These are phyloP conservation scores for Drosophila guanche DNA, from an alignment of 1,140 invertebrate species.

Conservation along the genomic window DNA sequence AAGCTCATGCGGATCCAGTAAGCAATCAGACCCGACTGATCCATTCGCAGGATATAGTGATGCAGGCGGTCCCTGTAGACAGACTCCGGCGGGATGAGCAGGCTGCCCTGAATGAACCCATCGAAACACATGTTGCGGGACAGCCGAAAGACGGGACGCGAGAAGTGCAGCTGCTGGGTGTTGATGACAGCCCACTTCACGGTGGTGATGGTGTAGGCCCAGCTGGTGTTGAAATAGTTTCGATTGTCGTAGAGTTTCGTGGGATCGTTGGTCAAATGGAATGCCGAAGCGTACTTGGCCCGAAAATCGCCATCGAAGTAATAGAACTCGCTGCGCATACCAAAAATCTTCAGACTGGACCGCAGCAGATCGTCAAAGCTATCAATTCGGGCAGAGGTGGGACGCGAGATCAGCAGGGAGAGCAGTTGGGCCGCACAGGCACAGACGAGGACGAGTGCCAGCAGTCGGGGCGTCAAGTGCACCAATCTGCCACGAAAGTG, in stretches of 20 bases:
- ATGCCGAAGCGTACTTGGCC: constrained; percentile 53
- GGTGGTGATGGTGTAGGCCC: constrained; percentile 54
- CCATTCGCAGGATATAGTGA: constrained; percentile 9
- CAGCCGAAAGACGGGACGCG: constrained; percentile 41
- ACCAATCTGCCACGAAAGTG: neutral
- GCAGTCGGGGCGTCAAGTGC: constrained; percentile 4
- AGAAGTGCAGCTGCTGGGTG: constrained; percentile 49
- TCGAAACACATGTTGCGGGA: constrained; percentile 39
- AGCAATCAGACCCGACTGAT: constrained; percentile 32
- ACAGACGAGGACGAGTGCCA: constrained; percentile 18
- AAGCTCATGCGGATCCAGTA: constrained; percentile 46
- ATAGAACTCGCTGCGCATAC: constrained; percentile 46
- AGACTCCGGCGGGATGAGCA: constrained; percentile 48
- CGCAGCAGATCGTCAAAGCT: constrained; percentile 50
- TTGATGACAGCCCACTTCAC: constrained; percentile 49
- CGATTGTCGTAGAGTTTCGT: constrained; percentile 31
- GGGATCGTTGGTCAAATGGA: constrained; percentile 36
- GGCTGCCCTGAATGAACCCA: neutral
- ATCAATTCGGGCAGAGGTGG: constrained; percentile 12
- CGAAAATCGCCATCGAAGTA: constrained; percentile 32
- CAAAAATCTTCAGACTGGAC: constrained; percentile 51
- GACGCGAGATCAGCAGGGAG: constrained; percentile 31
- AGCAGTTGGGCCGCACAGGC: constrained; percentile 44
- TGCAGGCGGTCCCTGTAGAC: constrained; percentile 30
- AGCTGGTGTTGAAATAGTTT: constrained; percentile 58